phyloP scores from a whole-genome alignment of 2,797 vertebrate species.

The Urosaurus nigricauda region DNA sequence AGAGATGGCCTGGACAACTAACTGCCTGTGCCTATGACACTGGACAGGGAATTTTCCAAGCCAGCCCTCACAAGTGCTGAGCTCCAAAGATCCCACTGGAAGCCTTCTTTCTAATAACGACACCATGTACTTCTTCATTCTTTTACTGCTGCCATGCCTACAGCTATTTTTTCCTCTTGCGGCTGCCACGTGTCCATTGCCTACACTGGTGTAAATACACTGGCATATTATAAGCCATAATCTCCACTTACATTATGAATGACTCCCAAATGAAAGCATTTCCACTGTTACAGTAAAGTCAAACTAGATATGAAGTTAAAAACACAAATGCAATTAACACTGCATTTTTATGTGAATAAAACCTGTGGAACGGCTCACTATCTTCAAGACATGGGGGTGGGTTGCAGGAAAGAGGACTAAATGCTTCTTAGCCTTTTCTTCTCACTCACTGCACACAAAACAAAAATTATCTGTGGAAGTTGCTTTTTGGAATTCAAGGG shows the following conservation, averaged over 20 bases:
- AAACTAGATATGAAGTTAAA: not conserved
- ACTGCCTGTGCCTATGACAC: too few species aligned
- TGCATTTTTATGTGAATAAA: not conserved
- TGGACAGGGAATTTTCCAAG: too few species aligned
- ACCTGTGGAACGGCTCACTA: not conserved
- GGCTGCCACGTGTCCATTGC: too few species aligned
- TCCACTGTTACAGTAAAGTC: not conserved
- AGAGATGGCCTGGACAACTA: too few species aligned
- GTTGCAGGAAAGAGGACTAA: not conserved
- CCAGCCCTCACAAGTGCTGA: too few species aligned
- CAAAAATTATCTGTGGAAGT: not conserved
- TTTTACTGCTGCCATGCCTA: too few species aligned
- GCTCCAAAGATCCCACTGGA: too few species aligned
- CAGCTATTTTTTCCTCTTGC: too few species aligned
- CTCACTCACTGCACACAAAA: not conserved
- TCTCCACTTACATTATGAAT: not conserved
- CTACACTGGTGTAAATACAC: too few species aligned
- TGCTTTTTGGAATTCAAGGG: not conserved
- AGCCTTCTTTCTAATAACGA: too few species aligned
- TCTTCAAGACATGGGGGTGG: not conserved
- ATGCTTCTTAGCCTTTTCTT: not conserved
- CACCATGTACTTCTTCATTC: too few species aligned
- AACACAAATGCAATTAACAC: not conserved
- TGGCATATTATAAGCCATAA: too few species aligned
- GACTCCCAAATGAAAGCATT: not conserved